Evolutionary conservation across 2,888 invertebrate species (phyloP).

Genomic region (Protodeltote pygarga): DNA sequence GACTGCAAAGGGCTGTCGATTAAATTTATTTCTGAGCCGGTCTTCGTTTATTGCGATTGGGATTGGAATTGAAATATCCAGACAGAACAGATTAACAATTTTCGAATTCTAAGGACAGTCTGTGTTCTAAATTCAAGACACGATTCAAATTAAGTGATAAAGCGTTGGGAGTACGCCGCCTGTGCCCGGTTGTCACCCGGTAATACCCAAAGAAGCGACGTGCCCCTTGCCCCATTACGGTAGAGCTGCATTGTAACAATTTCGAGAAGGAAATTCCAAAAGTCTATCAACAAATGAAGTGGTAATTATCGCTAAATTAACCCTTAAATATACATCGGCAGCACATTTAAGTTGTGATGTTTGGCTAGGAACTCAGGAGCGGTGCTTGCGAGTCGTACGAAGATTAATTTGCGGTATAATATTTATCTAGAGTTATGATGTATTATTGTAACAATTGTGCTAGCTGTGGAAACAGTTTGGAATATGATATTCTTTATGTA

Average conservation of each 20-base stretch:
- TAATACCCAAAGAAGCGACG: conserved; percentile 65
- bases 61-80: conserved; percentile 54
- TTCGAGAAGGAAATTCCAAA: conserved; percentile 39
- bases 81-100: conserved; percentile 62
- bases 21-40: conserved; percentile 53
- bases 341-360: conserved; percentile 19
- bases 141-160: conserved; percentile 84
- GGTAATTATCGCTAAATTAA: conserved; percentile 35
- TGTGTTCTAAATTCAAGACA: conserved; percentile 73
- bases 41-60: conserved; percentile 49
- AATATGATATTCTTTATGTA: no score
- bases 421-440: conserved; percentile 14
- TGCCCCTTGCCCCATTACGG: conserved; percentile 54
- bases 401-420: conserved; percentile 13
- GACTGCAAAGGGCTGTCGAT: conserved; percentile 46
- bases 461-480: no score
- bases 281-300: conserved; percentile 37
- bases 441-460: not conserved
- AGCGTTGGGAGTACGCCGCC: conserved; percentile 69
- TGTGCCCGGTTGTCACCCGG: conserved; percentile 68
- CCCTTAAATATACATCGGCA: conserved; percentile 17
- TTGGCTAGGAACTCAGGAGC: conserved; percentile 24
- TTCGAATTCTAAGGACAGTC: conserved; percentile 58
- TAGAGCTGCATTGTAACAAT: conserved; percentile 52
- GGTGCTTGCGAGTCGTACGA: conserved; percentile 12